Evolutionary conservation across 2,888 invertebrate species (phyloP), one percentile per base, ranked within the genome.

Genomic region (Lepidonotus clava): DNA sequence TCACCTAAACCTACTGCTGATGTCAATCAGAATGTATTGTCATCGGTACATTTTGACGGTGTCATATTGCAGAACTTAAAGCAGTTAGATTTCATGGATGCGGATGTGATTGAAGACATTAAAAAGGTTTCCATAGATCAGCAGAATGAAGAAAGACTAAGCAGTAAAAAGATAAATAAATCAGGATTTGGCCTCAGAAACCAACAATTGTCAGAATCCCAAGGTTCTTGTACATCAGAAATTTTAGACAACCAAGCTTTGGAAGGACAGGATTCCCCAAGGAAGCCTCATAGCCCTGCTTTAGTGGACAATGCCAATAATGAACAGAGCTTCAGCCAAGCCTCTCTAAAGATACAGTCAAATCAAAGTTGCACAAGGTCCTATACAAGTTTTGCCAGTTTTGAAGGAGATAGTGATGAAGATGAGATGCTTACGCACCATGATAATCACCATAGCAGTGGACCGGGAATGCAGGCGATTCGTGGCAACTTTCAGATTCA

Each of bases 301-400:
- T 38, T 14, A 71, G n/a, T 38, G 2, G 71, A 71, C 36, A 1
- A 36, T 34, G 34, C 41, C 6, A 28, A 80, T 32, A 80, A 80
- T 24, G 80, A 32, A 32, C 46, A 11, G 21, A 80, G 28, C 24
- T 18, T 80, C 5, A 80, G 80, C 34, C 46, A 80, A 28, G 80
- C 80, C 11, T 80, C 80, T 24, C 28, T 80, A 32, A 18, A 80
- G 46, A 21, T 80, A 0, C 46, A 41, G 21, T 28, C 46, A 28
- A 80, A 80, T 28, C 41, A 41, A 28, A 28, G 28, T 0, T 46
- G 46, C 28, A 80, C 80, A 11, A 41, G 80, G 46, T 80, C 80
- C 18, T 41, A 46, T 28, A 80, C 80, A 24, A 80, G 80, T 32
- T 80, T 80, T 80, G 80, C 80, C 1, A 80, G 80, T 46, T 41